These are phyloP conservation scores for Gephyroberyx darwinii DNA, from an alignment of 2,797 vertebrate genomes.

Conservation along the genomic window DNA sequence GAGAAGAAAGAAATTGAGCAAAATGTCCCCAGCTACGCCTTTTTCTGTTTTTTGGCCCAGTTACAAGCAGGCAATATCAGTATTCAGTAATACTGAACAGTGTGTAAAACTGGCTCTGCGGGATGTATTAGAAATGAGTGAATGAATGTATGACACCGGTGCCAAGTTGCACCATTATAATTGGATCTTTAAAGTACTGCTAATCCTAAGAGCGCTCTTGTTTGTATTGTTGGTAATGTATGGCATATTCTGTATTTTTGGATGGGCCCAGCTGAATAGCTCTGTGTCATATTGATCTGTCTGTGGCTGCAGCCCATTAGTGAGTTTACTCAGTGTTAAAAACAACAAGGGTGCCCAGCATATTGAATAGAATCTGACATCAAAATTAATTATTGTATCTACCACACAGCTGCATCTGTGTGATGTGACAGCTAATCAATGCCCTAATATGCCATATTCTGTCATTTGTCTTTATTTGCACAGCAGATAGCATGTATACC, in stretches of 20 bases:
- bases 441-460: constrained; percentile 34
- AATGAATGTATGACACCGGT: constrained; percentile 13
- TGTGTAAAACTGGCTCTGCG: constrained; percentile 33
- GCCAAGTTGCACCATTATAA: constrained; percentile 44
- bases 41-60: constrained; percentile 5
- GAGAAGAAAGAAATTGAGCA: constrained; percentile 13
- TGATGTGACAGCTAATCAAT: constrained; percentile 64
- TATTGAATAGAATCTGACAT: constrained; percentile 49
- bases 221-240: constrained; percentile 44
- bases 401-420: constrained; percentile 28
- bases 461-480: constrained; percentile 40
- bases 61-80: constrained; percentile 34
- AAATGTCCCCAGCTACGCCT: constrained; percentile 28
- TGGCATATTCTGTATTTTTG: constrained; percentile 38
- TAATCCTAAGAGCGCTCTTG: constrained; percentile 39
- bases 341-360: constrained; percentile 26
- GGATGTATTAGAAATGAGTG: constrained; percentile 42
- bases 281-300: constrained; percentile 42
- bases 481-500: constrained; percentile 16
- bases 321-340: constrained; percentile 24
- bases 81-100: too few relatives aligned
- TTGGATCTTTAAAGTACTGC: constrained; percentile 29
- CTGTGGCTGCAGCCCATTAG: constrained; percentile 45
- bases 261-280: constrained; percentile 27
- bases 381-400: constrained; percentile 37